A percentile compares a stretch with the other conserved stretches of the same genome.
phyloP scores from a whole-genome alignment of 92 coral and sea anemone genomes.

The Paramuricea clavata region DNA sequence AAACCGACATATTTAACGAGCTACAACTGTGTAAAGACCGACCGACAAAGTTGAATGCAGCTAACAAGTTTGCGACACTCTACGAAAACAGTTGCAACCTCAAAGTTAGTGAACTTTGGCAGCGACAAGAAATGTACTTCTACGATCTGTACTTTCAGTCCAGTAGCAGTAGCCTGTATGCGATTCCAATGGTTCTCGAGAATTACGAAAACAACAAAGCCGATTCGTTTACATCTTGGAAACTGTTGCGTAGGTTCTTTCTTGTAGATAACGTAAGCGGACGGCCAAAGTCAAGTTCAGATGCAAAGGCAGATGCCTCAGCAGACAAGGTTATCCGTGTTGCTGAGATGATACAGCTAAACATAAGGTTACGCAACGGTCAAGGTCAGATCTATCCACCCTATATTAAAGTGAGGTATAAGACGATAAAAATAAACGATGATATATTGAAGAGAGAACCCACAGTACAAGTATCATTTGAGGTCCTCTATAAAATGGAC shows the following conservation, averaged over 20 bases:
- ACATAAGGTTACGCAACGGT: constrained; percentile 79
- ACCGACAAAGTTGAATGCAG: constrained; percentile 79
- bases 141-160: constrained; percentile 79
- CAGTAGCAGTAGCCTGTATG: constrained; percentile 64
- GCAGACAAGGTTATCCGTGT: constrained; percentile 72
- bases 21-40: constrained; percentile 86
- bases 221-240: constrained; percentile 76
- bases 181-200: constrained; percentile 82
- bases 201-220: constrained; percentile 74
- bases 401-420: constrained; percentile 73
- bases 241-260: constrained; percentile 83
- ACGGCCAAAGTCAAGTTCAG: constrained; percentile 19
- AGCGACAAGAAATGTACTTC: constrained; percentile 69
- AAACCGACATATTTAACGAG: constrained; percentile 57
- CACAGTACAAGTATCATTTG: constrained; percentile 73
- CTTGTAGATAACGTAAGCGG: constrained; percentile 84
- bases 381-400: constrained; percentile 95
- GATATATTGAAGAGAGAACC: constrained; percentile 65
- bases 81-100: constrained; percentile 79
- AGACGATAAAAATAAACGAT: constrained; percentile 76
- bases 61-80: constrained; percentile 86
- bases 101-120: constrained; percentile 70
- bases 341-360: constrained; percentile 75
- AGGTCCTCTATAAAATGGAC: constrained; percentile 86
- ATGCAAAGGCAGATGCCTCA: constrained; percentile 10